These are phyloP conservation scores for Mobula hypostoma DNA, from an alignment of 2,113 vertebrate genomes.

Conservation along the genomic window DNA sequence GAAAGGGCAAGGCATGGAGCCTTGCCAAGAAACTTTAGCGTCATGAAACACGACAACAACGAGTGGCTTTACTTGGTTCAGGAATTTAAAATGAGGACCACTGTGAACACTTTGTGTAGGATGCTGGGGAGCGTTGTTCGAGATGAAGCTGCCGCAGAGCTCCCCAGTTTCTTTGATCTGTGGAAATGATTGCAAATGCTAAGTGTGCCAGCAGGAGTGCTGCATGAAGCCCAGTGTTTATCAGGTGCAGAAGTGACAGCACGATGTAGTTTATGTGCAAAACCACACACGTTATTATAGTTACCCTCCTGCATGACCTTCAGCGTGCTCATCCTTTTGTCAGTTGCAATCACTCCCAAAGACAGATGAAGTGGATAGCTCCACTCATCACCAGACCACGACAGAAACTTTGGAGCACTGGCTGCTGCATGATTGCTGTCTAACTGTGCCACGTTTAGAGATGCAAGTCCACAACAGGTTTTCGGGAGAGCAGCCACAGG, in stretches of 20 bases:
- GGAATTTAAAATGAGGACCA: not conserved
- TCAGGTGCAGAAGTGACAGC: not conserved
- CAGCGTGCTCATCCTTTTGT: slow-evolving; percentile 13
- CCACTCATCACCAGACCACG: slow-evolving; percentile 18
- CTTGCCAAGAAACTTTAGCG: not conserved
- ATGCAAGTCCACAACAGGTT: not conserved
- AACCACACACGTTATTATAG: slow-evolving; percentile 19
- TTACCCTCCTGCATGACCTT: slow-evolving; percentile 24
- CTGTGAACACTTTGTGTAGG: not conserved
- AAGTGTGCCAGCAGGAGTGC: not conserved
- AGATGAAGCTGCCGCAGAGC: too few species aligned
- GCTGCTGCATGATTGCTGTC: not conserved
- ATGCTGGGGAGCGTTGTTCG: not conserved
- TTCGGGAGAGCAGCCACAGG: slow-evolving; percentile 20
- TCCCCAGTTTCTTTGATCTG: not conserved
- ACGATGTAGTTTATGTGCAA: slow-evolving; percentile 16
- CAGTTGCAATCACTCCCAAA: slow-evolving; percentile 31
- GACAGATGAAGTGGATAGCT: not conserved
- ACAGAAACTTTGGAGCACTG: not conserved
- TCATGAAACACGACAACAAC: not conserved
- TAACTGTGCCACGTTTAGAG: not conserved
- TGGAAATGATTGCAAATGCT: slow-evolving; percentile 22
- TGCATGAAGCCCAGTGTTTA: not conserved
- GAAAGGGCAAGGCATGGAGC: not conserved
- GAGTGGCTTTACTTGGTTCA: not conserved